Conservation (phyloP, 2,888 invertebrate genomes). For the Amphipyra tragopoginis region DNA sequence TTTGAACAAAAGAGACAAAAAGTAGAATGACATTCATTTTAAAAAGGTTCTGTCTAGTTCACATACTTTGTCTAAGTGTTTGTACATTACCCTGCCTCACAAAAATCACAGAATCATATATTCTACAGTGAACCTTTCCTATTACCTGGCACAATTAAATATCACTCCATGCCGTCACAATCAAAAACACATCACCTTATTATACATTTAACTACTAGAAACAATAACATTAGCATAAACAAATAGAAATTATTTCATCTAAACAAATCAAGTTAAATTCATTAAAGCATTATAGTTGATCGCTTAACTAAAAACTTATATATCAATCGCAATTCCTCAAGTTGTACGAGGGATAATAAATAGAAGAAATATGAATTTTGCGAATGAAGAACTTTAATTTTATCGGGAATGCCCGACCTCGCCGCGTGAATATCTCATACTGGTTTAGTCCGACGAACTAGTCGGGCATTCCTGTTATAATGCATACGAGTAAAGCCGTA, state of each 20-base stretch:
- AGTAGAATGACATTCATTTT: too few species aligned
- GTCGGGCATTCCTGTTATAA: too few species aligned
- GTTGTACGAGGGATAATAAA: slow-evolving; percentile 17
- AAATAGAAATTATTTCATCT: slow-evolving; percentile 20
- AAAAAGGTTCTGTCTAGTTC: too few species aligned
- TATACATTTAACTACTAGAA: slow-evolving; percentile 27
- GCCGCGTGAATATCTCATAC: too few species aligned
- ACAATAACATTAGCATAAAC: slow-evolving; percentile 26
- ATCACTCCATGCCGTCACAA: slow-evolving; percentile 23
- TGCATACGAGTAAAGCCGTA: too few species aligned
- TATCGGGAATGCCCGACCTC: too few species aligned
- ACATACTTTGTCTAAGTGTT: too few species aligned
- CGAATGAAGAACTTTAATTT: too few species aligned
- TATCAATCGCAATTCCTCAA: slow-evolving; percentile 28
- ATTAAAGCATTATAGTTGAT: slow-evolving; percentile 55
- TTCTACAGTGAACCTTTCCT: slow-evolving; percentile 8
- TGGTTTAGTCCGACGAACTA: too few species aligned
- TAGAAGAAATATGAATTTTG: slow-evolving; percentile 1
- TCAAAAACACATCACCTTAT: slow-evolving; percentile 27
- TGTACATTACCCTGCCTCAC: slow-evolving; percentile 24
- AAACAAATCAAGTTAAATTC: slow-evolving; percentile 11
- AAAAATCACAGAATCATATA: slow-evolving; percentile 16
- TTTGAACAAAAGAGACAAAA: too few species aligned
- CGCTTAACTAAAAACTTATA: slow-evolving; percentile 31
- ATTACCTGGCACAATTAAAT: slow-evolving; percentile 34